Evolutionary conservation across 2,797 vertebrate genomes (phyloP).

Genomic region (Trachops cirrhosus): DNA sequence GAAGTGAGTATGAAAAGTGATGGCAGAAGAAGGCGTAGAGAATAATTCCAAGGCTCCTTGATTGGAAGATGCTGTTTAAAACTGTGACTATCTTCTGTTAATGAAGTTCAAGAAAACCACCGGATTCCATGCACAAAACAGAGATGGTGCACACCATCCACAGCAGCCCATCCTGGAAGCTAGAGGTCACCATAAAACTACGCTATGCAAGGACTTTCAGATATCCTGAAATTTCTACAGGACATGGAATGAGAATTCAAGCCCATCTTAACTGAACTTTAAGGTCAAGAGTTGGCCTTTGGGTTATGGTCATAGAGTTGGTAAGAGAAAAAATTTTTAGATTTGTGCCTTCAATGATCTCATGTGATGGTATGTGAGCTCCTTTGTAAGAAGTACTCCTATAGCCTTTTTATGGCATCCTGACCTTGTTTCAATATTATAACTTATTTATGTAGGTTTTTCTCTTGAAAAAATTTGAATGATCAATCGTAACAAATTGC

Average conservation of each 20-base stretch:
- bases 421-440: not conserved
- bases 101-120: not conserved
- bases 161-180: not conserved
- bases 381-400: not conserved
- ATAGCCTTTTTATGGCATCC: not conserved
- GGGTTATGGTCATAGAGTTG: not conserved
- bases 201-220: not conserved
- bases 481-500: not conserved
- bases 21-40: accelerated
- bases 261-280: not conserved
- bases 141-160: accelerated
- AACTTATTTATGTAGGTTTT: not conserved
- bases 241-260: not conserved
- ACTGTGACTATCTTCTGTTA: not conserved
- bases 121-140: not conserved
- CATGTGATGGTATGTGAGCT: not conserved
- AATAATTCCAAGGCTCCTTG: not conserved
- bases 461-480: not conserved
- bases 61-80: not conserved
- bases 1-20: not conserved
- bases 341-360: not conserved
- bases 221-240: not conserved
- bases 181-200: accelerated
- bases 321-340: not conserved
- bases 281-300: not conserved